Base-by-base conservation (phyloP, 2,113 vertebrate species). In the Paradoxurus hermaphroditus region DNA sequence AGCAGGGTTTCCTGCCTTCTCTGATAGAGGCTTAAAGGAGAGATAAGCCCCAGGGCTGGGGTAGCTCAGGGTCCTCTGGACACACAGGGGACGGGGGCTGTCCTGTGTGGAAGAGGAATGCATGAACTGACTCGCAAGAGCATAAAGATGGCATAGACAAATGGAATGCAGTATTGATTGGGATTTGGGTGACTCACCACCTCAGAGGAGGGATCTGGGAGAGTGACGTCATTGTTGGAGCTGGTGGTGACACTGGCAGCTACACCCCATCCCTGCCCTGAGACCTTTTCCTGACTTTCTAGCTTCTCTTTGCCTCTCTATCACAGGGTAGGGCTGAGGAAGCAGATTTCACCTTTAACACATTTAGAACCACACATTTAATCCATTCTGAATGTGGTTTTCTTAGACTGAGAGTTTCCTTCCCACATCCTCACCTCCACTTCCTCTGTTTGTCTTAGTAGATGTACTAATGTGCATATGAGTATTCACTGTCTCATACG, bases 181-280 rank as follows among this genome's bases (percentile, higher is more conserved):
- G 73, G 56, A 75, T 96, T 93, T 59, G 62, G 59, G 75, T 95
- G 94, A 98, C 94, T 96, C 95, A 92, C 31, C 34, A 83, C 49
- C 85, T 86, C 73, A 29, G 73, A 36, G 72, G 86, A 95, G 56
- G 49, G 73, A 83, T 86, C 86, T 90, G 81, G 27, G 78, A 96
- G 77, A 79, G 62, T 95, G 93, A 96, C 39, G 83, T 95, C 97
- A 97, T 84, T 90, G 79, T 39, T 94, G 70, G 63, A 91, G 49
- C 53, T 92, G 73, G 18, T 72, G 59, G 27, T 65, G 90, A 91
- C 65, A 39, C 87, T 72, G 85, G 39, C 72, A 90, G 75, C 81
- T 62, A 51, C 13, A 68, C 53, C 83, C 44, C 62, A 10, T 14
- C 49, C 65, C 75, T 95, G 41, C 65, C 53, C 87, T 46, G 59